These are phyloP conservation scores for Eupithecia dodoneata DNA, from an alignment of 2,888 invertebrate species.

Conservation along the genomic window DNA sequence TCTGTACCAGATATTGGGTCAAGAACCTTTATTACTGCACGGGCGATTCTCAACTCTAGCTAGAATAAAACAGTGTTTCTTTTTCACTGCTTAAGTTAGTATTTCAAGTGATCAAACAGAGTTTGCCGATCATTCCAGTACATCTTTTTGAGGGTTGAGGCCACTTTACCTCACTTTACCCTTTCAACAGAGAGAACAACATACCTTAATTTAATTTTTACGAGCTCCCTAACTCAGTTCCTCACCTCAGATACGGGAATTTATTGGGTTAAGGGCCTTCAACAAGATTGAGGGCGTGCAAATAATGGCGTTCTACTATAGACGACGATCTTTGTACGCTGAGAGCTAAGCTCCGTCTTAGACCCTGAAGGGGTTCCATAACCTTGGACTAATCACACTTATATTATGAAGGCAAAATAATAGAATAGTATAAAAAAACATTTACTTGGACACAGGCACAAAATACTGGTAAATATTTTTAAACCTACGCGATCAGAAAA, in stretches of 20 bases:
- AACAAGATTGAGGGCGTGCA: constrained; percentile 21
- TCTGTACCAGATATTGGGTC: constrained; percentile 38
- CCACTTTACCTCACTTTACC: constrained; percentile 47
- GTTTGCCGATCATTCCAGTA: constrained; percentile 42
- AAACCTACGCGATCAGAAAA: too few species aligned
- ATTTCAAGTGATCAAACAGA: constrained; percentile 44
- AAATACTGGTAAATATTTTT: too few species aligned
- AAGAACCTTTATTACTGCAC: constrained; percentile 26
- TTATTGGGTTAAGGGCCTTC: constrained; percentile 28
- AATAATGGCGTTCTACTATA: constrained; percentile 8
- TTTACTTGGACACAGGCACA: too few species aligned
- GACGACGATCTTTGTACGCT: not conserved
- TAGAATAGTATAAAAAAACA: too few species aligned
- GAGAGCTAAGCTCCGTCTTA: not conserved
- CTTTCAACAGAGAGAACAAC: constrained; percentile 46
- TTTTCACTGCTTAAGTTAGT: constrained; percentile 15
- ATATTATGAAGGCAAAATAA: too few species aligned
- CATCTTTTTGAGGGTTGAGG: constrained; percentile 35
- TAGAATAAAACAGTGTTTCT: not conserved
- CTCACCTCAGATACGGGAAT: constrained; percentile 27
- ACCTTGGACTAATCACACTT: not conserved
- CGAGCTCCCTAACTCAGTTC: constrained; percentile 30
- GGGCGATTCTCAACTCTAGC: constrained; percentile 6
- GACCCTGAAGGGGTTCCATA: too few species aligned
- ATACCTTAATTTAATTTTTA: constrained; percentile 52